Evolutionary conservation across 2,113 vertebrate genomes (phyloP), one percentile per base, ranked within the genome.

Genomic region (Henicopernis longicauda): DNA sequence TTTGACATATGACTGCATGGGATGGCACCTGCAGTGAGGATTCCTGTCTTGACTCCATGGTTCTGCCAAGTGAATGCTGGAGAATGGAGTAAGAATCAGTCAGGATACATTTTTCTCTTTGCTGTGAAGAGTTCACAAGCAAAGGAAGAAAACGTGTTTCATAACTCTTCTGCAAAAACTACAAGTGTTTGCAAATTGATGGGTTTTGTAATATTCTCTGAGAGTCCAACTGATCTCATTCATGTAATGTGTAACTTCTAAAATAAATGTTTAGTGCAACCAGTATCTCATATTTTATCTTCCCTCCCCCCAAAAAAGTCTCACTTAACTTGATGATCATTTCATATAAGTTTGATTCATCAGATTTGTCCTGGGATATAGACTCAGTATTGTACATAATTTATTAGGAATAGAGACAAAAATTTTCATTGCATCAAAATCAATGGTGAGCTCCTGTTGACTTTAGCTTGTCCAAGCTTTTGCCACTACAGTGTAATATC

Each of bases 231-330:
- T 58, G 34, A 65, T 90, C 16, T 95, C 15, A 25, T 74, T 76
- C 8, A 18, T 21, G 13, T 70, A 45, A 45, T 5, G 1, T 71
- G 29, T 66, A 74, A 73, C 32, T 94, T 88, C 25, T 79, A 26
- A 72, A 87, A 88, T 82, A 80, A 85, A 90, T 2, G 2, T 61
- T 34, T 45, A 70, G 12, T 80, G 45, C 54, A 72, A 45, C 18
- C 13, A 32, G 8, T 50, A 44, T 49, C 38, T 76, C 16, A 16
- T 5, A 49, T 34, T 83, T 70, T 44, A 58, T 57, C 14, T 36
- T 20, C 20, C 12, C 2, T 5, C 32, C 4, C 7, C 16, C 3
- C 0, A 3, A 11, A 38, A 89, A 38, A 7, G 16, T 67, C 27
- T 82, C 42, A 27, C 20, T 65, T 77, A 74, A 55, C 14, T 50